Conservation (phyloP, 2,888 invertebrate species). For the Listrodromus nycthemerus region DNA sequence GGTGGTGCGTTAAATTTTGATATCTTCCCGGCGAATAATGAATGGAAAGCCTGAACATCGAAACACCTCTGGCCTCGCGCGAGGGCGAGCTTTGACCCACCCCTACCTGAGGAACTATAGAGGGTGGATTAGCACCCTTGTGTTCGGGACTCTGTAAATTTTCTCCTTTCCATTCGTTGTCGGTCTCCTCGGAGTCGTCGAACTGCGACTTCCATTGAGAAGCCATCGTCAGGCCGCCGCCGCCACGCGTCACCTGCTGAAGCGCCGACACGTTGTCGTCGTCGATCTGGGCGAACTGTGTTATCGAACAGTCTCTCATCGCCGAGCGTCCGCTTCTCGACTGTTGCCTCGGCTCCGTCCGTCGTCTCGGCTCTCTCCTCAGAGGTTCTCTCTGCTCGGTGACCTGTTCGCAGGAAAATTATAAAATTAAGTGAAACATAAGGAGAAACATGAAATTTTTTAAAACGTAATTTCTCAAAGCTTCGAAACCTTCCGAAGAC, state of each 20-base stretch:
- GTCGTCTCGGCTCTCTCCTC: conserved; percentile 80
- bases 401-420: conserved; percentile 72
- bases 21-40: conserved; percentile 26
- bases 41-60: conserved; percentile 46
- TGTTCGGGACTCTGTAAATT: conserved; percentile 85
- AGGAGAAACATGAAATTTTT: too few relatives aligned
- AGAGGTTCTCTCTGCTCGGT: conserved; percentile 83
- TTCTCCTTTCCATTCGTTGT: conserved; percentile 97
- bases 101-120: conserved; percentile 80
- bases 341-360: conserved; percentile 79
- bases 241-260: conserved; percentile 95
- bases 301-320: conserved; percentile 92
- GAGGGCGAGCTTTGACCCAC: not conserved
- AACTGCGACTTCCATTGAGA: conserved; percentile 98
- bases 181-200: conserved; percentile 97
- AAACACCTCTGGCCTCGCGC: conserved; percentile 8
- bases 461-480: too few relatives aligned
- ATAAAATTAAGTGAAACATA: not conserved
- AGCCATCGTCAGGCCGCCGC: conserved; percentile 93
- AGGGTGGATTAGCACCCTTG: conserved; percentile 79
- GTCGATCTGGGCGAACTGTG: conserved; percentile 96
- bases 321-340: conserved; percentile 83
- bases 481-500: too few relatives aligned
- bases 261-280: conserved; percentile 96
- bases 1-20: not conserved